These are phyloP conservation scores for Chelonia mydas DNA, from an alignment of 2,797 vertebrate species.

Conservation along the genomic window DNA sequence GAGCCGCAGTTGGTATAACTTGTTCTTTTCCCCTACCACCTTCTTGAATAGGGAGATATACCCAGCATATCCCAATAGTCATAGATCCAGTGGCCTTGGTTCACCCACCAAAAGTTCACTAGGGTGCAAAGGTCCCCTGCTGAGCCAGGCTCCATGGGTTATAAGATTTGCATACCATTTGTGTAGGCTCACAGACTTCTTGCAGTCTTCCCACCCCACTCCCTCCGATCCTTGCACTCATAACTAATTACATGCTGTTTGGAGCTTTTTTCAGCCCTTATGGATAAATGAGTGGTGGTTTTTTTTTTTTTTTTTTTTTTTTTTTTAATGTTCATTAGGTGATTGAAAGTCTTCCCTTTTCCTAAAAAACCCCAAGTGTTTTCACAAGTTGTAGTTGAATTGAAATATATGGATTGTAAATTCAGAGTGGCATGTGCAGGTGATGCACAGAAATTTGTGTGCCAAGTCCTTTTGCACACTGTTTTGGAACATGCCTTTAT, in stretches of 20 bases:
- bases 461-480: background rate
- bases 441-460: background rate
- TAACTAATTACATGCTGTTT: background rate
- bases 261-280: background rate
- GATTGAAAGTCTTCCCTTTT: background rate
- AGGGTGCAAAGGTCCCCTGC: slow-evolving; percentile 7
- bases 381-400: background rate
- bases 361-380: background rate
- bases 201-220: background rate
- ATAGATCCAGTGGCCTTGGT: background rate
- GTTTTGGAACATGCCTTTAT: background rate
- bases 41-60: background rate
- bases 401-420: background rate
- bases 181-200: background rate
- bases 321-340: background rate
- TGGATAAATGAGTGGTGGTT: background rate
- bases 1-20: background rate
- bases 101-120: background rate
- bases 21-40: background rate
- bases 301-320: background rate
- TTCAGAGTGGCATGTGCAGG: background rate
- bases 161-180: background rate
- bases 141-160: background rate
- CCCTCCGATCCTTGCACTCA: background rate
- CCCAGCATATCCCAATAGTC: background rate